A percentile compares a stretch with the other conserved stretches of the same genome.
Evolutionary conservation across 2,888 invertebrate species (phyloP).

Genomic region (Stenoptilia bipunctidactyla): DNA sequence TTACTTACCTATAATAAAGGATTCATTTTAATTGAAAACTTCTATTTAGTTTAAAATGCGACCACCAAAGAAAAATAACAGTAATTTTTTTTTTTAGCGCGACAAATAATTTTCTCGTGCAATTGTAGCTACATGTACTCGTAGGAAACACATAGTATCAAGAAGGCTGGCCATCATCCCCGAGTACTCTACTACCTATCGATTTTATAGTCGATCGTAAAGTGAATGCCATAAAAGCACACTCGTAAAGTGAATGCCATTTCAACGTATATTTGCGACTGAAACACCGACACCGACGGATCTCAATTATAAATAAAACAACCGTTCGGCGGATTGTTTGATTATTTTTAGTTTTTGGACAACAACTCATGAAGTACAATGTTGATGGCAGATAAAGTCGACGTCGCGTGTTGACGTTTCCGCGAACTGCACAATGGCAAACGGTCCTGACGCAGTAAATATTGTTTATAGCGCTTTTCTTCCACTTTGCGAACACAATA

Average conservation of each 20-base stretch:
- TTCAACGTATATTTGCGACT: conserved; percentile 45
- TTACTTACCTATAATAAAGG: no score
- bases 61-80: no score
- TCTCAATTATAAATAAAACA: conserved; percentile 37
- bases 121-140: no score
- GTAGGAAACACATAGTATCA: no score
- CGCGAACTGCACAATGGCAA: conserved; percentile 1
- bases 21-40: no score
- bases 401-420: neutral
- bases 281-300: conserved; percentile 29
- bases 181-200: conserved; percentile 14
- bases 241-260: conserved; percentile 39
- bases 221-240: conserved; percentile 30
- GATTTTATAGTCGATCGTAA: conserved; percentile 33
- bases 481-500: no score
- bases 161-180: conserved; percentile 11
- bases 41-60: no score
- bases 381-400: neutral
- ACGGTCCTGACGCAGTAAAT: neutral
- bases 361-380: neutral
- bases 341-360: neutral
- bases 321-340: conserved; percentile 22
- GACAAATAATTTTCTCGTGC: no score
- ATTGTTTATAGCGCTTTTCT: neutral
- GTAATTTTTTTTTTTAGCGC: no score